Evolutionary conservation across 2,113 vertebrate species (phyloP).

Genomic region (Brachypodius melanocephalos): DNA sequence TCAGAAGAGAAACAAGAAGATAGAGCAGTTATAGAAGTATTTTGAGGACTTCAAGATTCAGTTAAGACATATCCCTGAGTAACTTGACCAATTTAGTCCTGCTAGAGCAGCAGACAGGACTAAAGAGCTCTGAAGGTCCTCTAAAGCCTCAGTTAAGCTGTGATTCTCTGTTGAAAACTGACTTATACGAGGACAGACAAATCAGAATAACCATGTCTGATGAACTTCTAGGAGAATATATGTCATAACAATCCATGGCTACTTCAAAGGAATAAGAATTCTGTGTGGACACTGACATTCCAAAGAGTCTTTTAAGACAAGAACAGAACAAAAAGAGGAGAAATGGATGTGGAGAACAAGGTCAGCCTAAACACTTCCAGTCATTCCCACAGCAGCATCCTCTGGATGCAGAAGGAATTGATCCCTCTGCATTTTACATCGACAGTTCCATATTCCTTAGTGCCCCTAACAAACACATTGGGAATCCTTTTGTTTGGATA

Average conservation of each 20-base stretch:
- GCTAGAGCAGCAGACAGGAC: background rate
- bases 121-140: background rate
- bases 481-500: background rate
- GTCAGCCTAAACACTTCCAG: background rate
- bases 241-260: background rate
- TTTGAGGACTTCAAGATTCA: background rate
- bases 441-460: background rate
- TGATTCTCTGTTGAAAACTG: background rate
- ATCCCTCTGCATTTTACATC: background rate
- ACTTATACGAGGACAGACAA: background rate
- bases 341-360: background rate
- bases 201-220: rapidly evolving
- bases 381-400: background rate
- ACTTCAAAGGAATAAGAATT: background rate
- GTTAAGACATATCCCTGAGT: background rate
- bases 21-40: background rate
- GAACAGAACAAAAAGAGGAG: background rate
- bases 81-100: background rate
- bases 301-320: background rate
- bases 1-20: background rate
- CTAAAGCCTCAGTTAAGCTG: background rate
- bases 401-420: background rate
- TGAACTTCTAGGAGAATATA: background rate
- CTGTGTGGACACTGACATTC: background rate
- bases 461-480: background rate